These are phyloP conservation scores for Catharus bicknelli DNA, from an alignment of 2,113 vertebrate species.

Conservation along the genomic window DNA sequence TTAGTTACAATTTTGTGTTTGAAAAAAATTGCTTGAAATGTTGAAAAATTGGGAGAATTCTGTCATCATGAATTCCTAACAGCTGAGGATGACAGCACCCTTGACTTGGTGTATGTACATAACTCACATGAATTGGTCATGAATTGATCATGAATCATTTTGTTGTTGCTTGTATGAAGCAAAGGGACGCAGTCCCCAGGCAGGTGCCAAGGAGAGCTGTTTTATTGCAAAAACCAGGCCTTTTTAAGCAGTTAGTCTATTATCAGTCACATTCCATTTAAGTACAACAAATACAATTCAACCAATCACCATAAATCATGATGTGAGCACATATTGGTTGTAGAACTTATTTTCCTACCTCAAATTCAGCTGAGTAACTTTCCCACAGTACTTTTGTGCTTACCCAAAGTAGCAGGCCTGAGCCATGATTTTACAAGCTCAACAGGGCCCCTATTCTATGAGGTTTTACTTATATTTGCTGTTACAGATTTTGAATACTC, in stretches of 20 bases:
- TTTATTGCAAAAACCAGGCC: not conserved
- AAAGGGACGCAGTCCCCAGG: fast-evolving
- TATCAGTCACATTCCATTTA: not conserved
- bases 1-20: not conserved
- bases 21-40: fast-evolving
- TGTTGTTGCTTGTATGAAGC: not conserved
- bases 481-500: not conserved
- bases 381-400: not conserved
- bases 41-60: not conserved
- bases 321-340: fast-evolving
- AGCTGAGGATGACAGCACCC: not conserved
- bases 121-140: not conserved
- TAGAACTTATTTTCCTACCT: not conserved
- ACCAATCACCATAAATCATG: fast-evolving
- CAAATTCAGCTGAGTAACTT: not conserved
- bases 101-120: not conserved
- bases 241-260: not conserved
- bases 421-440: not conserved
- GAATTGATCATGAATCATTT: not conserved
- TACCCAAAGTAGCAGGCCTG: not conserved
- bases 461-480: not conserved
- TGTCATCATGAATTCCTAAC: not conserved
- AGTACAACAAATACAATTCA: not conserved
- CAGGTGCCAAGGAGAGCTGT: not conserved
- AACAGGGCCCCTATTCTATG: not conserved